A percentile compares a stretch with the other conserved stretches of the same genome.
These are phyloP conservation scores for Drosophila insularis DNA, from an alignment of 1,140 invertebrate species.

Conservation along the genomic window DNA sequence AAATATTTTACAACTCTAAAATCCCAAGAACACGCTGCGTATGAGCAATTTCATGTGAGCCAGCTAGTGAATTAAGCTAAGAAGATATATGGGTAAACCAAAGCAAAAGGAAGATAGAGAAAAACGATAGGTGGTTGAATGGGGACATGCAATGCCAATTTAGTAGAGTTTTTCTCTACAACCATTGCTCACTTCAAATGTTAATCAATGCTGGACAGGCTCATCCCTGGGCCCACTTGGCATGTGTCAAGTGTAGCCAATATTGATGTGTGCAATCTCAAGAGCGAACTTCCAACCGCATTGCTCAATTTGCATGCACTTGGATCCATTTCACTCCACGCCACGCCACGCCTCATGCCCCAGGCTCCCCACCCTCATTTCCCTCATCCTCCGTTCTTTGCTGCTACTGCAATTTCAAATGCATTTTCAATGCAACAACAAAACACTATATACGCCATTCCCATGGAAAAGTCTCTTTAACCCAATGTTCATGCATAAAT, in stretches of 20 bases:
- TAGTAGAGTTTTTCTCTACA: slow-evolving; percentile 26
- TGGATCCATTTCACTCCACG: slow-evolving; percentile 18
- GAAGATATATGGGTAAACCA: neutral
- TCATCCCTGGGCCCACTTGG: slow-evolving; percentile 20
- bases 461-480: slow-evolving; percentile 18
- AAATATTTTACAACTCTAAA: slow-evolving; percentile 37
- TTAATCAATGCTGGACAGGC: slow-evolving; percentile 57
- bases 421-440: slow-evolving; percentile 64
- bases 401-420: slow-evolving; percentile 58
- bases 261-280: slow-evolving; percentile 71
- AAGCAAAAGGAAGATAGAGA: slow-evolving; percentile 18
- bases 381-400: neutral
- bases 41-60: slow-evolving; percentile 42
- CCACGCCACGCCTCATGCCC: too few species aligned
- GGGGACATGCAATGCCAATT: slow-evolving; percentile 29
- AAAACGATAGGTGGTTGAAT: neutral
- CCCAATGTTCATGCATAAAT: slow-evolving; percentile 67
- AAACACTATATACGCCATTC: slow-evolving; percentile 25
- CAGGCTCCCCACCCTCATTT: neutral
- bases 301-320: slow-evolving; percentile 65
- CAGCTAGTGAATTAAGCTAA: slow-evolving; percentile 23
- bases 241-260: slow-evolving; percentile 70
- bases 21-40: slow-evolving; percentile 36
- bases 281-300: slow-evolving; percentile 47
- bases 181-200: slow-evolving; percentile 49